Base-by-base conservation (phyloP, 2,113 vertebrate species). In the Lutjanus erythropterus region DNA sequence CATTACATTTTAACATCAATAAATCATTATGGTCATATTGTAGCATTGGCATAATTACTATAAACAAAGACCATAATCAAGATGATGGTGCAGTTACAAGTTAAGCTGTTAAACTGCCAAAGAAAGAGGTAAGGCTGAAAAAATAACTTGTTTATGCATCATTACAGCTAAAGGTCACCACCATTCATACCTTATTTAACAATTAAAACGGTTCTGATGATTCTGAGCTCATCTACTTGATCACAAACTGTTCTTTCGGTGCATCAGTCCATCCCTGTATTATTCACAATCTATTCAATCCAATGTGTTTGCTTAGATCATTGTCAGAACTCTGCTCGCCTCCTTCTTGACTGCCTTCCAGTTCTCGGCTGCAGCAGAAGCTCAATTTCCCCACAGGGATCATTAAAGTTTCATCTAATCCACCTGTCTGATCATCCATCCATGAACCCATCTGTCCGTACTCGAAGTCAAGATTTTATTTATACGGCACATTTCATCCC, bases 341-440 rank as follows among this genome's bases (percentile, higher is more conserved):
- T 71, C 23, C 18, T 58, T 47, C 25, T 52, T 33, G n/a, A 44
- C 49, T 35, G 23, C 23, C 66, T 50, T 49, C 53, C 19, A 70
- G 42, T 59, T 77, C 66, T 53, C 15, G n/a, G 52, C 83, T 50
- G 68, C 59, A 58, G 68, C 66, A 75, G 65, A 67, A 71, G 60
- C 67, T 83, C 37, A 44, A 67, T 71, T 41, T 75, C 70, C 85
- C 83, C 80, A 55, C 21, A 42, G 83, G 76, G 65, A 84, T 78
- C 65, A 83, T 89, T 81, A 83, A 89, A 83, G 70, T 83, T 88
- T 88, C n/a, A 89, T 89, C 33, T 66, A 49, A 80, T 89, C 86
- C 84, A 89, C 82, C 80, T 85, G 72, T 72, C 78, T 56, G 84
- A 73, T 59, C 67, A 49, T 56, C 64, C 71, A 71, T 71, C 67